A percentile compares a stretch with the other conserved stretches of the same genome.
Evolutionary conservation across 2,797 vertebrate genomes (phyloP).

Genomic region (Phrynocephalus vlangalii): DNA sequence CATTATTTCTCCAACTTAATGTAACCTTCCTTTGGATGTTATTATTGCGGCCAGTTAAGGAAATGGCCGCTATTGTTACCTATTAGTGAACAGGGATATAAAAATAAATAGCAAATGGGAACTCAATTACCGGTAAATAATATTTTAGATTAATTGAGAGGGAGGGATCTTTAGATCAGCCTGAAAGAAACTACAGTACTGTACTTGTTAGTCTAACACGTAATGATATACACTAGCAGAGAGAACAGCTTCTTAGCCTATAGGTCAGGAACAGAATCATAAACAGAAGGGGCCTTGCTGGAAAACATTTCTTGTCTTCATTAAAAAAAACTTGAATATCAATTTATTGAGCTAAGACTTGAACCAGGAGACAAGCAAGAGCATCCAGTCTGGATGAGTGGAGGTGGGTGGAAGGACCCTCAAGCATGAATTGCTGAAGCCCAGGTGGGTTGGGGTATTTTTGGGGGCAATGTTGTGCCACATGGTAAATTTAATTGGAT

Average conservation of each 20-base stretch:
- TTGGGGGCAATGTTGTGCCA: too few relatives aligned
- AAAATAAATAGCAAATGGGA: neutral
- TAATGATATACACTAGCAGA: neutral
- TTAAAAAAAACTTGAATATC: neutral
- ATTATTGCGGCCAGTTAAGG: neutral
- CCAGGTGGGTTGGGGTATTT: neutral
- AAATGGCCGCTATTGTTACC: slow-evolving; percentile 35
- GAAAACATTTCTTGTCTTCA: neutral
- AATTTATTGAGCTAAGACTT: neutral
- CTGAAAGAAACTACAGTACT: too few relatives aligned
- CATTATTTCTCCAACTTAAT: neutral
- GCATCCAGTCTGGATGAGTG: neutral
- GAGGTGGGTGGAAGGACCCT: too few relatives aligned
- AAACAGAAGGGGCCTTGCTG: neutral
- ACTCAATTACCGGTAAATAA: neutral
- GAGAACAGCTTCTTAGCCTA: neutral
- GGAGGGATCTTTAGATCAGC: too few relatives aligned
- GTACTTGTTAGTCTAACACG: neutral
- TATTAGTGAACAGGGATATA: slow-evolving; percentile 36
- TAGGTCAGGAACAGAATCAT: neutral
- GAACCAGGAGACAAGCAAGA: neutral
- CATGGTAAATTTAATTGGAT: too few relatives aligned
- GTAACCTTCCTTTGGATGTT: neutral
- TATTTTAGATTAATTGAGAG: too few relatives aligned
- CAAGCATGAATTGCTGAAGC: neutral